These are phyloP conservation scores for Megaceryle maxima DNA, from an alignment of 2,113 vertebrate genomes.

Conservation along the genomic window DNA sequence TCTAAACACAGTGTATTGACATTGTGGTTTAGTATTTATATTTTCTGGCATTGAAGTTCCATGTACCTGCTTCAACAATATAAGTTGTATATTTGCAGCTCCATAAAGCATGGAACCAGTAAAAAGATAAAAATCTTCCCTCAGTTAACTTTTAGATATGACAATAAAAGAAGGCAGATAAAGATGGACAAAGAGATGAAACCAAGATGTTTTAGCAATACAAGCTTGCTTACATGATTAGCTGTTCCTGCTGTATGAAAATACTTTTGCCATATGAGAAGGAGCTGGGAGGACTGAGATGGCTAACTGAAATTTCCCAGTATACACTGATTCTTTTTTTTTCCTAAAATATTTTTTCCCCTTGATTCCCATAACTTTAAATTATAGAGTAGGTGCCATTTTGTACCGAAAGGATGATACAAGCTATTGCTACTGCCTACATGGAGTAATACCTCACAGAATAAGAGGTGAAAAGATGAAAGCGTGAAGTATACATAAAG, in stretches of 20 bases:
- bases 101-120: neutral
- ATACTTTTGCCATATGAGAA: neutral
- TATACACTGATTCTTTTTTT: neutral
- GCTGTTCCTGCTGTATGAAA: neutral
- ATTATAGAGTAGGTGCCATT: neutral
- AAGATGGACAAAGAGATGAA: neutral
- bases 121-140: neutral
- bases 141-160: neutral
- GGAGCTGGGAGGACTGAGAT: neutral
- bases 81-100: neutral
- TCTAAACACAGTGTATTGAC: neutral
- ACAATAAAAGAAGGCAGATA: neutral
- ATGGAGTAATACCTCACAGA: neutral
- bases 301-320: neutral
- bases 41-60: neutral
- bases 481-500: neutral
- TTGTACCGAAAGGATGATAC: neutral
- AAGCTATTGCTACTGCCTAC: neutral
- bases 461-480: neutral
- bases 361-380: neutral
- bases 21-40: neutral
- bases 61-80: neutral
- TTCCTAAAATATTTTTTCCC: neutral
- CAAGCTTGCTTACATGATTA: neutral
- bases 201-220: neutral